These are phyloP conservation scores for Steinernema khuongi DNA, from an alignment of 1,140 invertebrate genomes.

Conservation along the genomic window DNA sequence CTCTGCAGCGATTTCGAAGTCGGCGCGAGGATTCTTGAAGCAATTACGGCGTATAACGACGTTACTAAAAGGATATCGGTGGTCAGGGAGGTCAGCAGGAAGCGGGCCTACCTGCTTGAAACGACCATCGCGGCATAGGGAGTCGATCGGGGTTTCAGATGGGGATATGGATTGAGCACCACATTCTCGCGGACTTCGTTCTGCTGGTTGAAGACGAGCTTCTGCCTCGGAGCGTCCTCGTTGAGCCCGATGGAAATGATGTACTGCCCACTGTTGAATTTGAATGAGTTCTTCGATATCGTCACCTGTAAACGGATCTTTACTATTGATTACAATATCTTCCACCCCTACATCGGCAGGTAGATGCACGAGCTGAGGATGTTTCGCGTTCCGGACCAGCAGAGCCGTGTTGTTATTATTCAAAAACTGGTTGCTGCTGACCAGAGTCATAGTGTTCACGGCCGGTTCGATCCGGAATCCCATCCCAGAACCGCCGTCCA, in stretches of 20 bases:
- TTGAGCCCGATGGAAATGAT: slow-evolving; percentile 58
- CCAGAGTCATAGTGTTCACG: slow-evolving; percentile 71
- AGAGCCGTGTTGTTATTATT: slow-evolving; percentile 70
- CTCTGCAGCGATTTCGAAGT: slow-evolving; percentile 89
- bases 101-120: slow-evolving; percentile 77
- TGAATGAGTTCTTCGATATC: slow-evolving; percentile 55
- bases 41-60: slow-evolving; percentile 83
- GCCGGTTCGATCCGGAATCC: slow-evolving; percentile 69
- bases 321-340: slow-evolving; percentile 51
- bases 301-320: slow-evolving; percentile 55
- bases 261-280: slow-evolving; percentile 54
- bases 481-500: slow-evolving; percentile 38
- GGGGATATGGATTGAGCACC: slow-evolving; percentile 77
- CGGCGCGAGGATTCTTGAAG: slow-evolving; percentile 79
- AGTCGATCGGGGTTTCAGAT: slow-evolving; percentile 66
- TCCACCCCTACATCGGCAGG: slow-evolving; percentile 64
- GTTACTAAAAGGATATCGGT: slow-evolving; percentile 71
- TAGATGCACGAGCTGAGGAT: slow-evolving; percentile 50
- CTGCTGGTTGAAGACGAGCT: slow-evolving; percentile 73
- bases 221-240: slow-evolving; percentile 52
- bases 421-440: slow-evolving; percentile 76
- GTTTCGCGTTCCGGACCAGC: slow-evolving; percentile 59
- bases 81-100: slow-evolving; percentile 22
- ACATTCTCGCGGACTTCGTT: slow-evolving; percentile 79
- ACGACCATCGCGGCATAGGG: slow-evolving; percentile 71